Evolutionary conservation across 2,797 vertebrate species (phyloP).

Genomic region (Morelia viridis): DNA sequence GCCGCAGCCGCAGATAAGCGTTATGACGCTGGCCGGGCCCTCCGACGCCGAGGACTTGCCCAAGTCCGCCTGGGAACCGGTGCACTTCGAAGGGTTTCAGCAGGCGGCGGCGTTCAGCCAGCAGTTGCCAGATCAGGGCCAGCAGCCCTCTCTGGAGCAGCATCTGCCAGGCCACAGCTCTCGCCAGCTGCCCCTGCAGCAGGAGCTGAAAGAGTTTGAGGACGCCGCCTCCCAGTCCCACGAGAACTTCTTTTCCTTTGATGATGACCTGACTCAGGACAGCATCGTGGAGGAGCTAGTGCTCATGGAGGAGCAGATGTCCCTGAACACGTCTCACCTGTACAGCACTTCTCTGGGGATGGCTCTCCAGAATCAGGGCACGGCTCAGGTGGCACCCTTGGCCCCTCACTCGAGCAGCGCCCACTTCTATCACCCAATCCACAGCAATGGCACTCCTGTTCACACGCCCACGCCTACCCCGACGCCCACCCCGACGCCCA

Average conservation of each 20-base stretch:
- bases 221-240: constrained; percentile 83
- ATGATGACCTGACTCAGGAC: constrained; percentile 97
- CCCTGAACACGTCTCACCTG: constrained; percentile 85
- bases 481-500: constrained; percentile 85
- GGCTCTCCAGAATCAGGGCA: constrained; percentile 78
- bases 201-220: constrained; percentile 87
- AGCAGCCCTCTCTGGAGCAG: constrained; percentile 73
- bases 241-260: constrained; percentile 92
- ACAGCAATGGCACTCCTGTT: constrained; percentile 82
- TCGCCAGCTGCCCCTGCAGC: constrained; percentile 80
- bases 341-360: constrained; percentile 83
- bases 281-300: constrained; percentile 99
- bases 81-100: constrained; percentile 74
- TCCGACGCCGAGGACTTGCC: constrained; percentile 79
- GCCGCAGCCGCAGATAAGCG: constrained; percentile 69
- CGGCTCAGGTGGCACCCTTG: constrained; percentile 72
- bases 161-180: constrained; percentile 78
- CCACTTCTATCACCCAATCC: constrained; percentile 83
- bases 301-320: constrained; percentile 99
- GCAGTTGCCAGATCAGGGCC: constrained; percentile 70
- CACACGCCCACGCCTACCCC: constrained; percentile 84
- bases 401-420: constrained; percentile 76
- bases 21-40: constrained; percentile 71
- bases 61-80: constrained; percentile 77
- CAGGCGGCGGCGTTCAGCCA: constrained; percentile 63